Conservation (phyloP, 2,888 invertebrate genomes). For the Drosophila sordidapex region DNA sequence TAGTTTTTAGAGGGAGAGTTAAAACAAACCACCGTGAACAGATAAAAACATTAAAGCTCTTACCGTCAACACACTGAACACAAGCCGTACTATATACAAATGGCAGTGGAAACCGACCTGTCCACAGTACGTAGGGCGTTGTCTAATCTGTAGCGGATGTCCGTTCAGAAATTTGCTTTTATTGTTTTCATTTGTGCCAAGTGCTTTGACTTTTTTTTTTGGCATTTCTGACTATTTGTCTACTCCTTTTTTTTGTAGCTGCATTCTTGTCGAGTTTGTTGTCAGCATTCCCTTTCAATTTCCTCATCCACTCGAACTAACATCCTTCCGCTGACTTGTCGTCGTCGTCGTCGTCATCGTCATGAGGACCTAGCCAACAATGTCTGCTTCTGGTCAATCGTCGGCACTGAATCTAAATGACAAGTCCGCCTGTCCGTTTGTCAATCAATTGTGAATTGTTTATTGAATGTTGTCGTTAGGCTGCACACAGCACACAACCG, state of each 20-base stretch:
- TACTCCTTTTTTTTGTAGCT: slow-evolving; percentile 8
- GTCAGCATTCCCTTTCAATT: slow-evolving; percentile 81
- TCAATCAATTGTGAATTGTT: slow-evolving; percentile 82
- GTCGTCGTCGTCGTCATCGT: slow-evolving; percentile 29
- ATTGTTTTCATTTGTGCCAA: slow-evolving; percentile 65
- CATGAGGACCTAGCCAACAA: slow-evolving; percentile 51
- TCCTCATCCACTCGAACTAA: slow-evolving; percentile 76
- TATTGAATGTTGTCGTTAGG: slow-evolving; percentile 81
- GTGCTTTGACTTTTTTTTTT: slow-evolving; percentile 28
- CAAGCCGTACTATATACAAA: slow-evolving; percentile 13
- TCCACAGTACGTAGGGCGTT: slow-evolving; percentile 87
- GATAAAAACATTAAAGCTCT: slow-evolving; percentile 17
- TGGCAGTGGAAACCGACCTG: slow-evolving; percentile 87
- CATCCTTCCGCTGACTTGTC: slow-evolving; percentile 77
- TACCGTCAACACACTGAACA: slow-evolving; percentile 7
- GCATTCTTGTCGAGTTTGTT: slow-evolving; percentile 67
- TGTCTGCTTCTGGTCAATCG: slow-evolving; percentile 66
- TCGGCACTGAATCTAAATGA: slow-evolving; percentile 70
- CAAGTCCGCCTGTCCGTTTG: slow-evolving; percentile 70
- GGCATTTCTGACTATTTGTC: slow-evolving; percentile 24
- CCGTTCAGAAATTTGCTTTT: slow-evolving; percentile 75
- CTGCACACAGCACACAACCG: slow-evolving; percentile 64
- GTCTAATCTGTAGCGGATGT: slow-evolving; percentile 73
- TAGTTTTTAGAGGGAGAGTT: background rate
- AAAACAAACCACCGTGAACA: slow-evolving; percentile 1